Conservation (phyloP, 2,797 vertebrate species). For the Periophthalmus magnuspinnatus region DNA sequence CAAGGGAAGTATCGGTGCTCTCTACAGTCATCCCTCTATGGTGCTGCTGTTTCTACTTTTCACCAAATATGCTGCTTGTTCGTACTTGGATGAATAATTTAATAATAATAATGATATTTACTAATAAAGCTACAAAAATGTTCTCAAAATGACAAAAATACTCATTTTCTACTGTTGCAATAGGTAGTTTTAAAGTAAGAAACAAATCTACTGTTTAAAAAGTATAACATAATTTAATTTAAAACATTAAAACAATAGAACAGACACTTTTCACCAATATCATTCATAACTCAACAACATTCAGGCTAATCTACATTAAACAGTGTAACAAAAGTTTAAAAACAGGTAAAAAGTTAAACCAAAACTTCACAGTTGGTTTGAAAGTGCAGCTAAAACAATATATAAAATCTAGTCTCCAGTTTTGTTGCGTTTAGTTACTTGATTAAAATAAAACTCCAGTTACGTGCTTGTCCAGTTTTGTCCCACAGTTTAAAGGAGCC, state of each 20-base stretch:
- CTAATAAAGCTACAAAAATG: constrained; percentile 46
- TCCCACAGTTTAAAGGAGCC: not conserved
- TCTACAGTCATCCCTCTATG: constrained; percentile 23
- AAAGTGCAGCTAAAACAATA: constrained; percentile 58
- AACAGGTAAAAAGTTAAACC: constrained; percentile 8
- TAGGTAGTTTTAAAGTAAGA: constrained; percentile 33
- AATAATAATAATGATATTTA: constrained; percentile 49
- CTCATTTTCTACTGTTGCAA: not conserved
- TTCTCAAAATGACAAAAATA: constrained; percentile 10
- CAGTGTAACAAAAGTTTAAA: constrained; percentile 26
- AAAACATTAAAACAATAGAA: constrained; percentile 25
- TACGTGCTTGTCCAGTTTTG: constrained; percentile 38
- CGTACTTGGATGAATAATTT: constrained; percentile 35
- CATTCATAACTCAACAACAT: constrained; percentile 30
- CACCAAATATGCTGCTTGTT: constrained; percentile 64
- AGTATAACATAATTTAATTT: constrained; percentile 64
- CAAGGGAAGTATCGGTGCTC: constrained; percentile 24
- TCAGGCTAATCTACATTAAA: constrained; percentile 42
- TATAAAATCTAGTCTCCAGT: not conserved
- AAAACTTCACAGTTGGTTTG: constrained; percentile 59
- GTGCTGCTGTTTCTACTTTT: constrained; percentile 51
- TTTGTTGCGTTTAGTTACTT: not conserved
- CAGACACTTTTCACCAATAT: constrained; percentile 19
- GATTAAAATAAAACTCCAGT: not conserved
- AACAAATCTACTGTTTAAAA: constrained; percentile 21